A percentile compares a stretch with the other conserved stretches of the same genome.
Evolutionary conservation across 2,113 vertebrate species (phyloP).

Genomic region (Pelecanus crispus): DNA sequence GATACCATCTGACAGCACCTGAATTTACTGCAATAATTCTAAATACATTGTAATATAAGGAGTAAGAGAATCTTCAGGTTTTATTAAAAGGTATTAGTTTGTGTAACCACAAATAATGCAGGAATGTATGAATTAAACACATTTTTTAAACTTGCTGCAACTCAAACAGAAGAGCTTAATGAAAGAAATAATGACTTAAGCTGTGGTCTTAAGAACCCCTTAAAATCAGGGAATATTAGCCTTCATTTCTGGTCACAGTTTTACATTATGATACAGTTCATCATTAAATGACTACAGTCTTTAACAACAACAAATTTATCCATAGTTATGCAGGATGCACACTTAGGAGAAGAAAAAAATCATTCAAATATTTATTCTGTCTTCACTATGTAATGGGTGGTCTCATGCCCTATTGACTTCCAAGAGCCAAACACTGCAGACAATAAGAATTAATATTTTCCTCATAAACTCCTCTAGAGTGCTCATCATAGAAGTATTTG

Average conservation of each 20-base stretch:
- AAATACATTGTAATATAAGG: background rate
- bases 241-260: background rate
- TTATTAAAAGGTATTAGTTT: background rate
- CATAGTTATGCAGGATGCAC: background rate
- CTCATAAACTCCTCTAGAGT: background rate
- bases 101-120: background rate
- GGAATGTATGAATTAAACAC: background rate
- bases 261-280: background rate
- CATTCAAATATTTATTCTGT: background rate
- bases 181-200: background rate
- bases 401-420: background rate
- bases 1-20: background rate
- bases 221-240: background rate
- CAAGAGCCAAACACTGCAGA: background rate
- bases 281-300: background rate
- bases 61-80: background rate
- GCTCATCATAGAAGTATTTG: background rate
- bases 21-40: background rate
- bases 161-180: background rate
- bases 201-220: background rate
- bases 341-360: background rate
- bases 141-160: background rate
- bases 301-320: background rate
- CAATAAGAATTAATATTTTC: background rate
- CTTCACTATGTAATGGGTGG: background rate